Evolutionary conservation across 53 echinoderm and acorn worm genomes (phyloP).

Genomic region (Antedon mediterranea): DNA sequence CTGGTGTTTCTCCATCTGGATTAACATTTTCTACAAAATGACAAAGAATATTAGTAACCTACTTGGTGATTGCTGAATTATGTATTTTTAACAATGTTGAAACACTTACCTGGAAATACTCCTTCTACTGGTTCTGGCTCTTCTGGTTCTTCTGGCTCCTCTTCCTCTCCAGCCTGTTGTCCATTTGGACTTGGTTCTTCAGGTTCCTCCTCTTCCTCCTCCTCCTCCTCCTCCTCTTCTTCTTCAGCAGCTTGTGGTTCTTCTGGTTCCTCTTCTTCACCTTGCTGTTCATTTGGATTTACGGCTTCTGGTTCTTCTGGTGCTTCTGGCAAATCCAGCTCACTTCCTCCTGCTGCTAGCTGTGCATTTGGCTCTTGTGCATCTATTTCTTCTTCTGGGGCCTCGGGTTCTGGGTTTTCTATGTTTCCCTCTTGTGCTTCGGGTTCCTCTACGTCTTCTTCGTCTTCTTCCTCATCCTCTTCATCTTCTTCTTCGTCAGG

Average conservation of each 20-base stretch:
- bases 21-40: no score
- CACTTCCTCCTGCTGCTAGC: neutral
- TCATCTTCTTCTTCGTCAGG: neutral
- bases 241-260: neutral
- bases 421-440: no score
- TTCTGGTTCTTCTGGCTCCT: neutral
- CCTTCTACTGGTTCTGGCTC: neutral
- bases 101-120: no score
- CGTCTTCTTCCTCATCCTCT: neutral
- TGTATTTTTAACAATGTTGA: no score
- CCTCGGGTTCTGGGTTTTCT: neutral
- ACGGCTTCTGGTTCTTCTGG: neutral
- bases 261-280: neutral
- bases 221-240: no score
- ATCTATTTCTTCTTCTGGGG: neutral
- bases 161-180: neutral
- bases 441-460: neutral
- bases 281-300: neutral
- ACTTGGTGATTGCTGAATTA: no score
- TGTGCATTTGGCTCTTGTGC: neutral
- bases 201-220: neutral
- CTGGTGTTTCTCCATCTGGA: no score
- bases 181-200: neutral
- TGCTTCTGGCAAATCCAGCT: neutral
- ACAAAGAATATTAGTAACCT: no score